Percentiles rank a stretch among this genome's conserved stretches.
These are phyloP conservation scores for Parapristionchus giblindavisi DNA, from an alignment of 2,888 invertebrate species.

Conservation along the genomic window DNA sequence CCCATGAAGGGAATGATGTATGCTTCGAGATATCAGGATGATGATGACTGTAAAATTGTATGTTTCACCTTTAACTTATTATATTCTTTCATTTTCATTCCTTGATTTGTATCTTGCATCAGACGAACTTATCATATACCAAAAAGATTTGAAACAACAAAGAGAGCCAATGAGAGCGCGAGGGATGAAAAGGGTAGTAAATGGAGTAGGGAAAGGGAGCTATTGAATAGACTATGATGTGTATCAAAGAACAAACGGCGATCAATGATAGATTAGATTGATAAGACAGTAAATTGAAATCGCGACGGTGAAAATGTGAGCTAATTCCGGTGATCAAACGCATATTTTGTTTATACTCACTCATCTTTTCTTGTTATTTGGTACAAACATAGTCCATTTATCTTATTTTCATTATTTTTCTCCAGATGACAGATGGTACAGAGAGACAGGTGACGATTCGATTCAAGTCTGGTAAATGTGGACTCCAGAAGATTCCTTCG, in stretches of 20 bases:
- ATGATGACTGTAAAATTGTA: slow-evolving; percentile 56
- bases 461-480: slow-evolving; percentile 60
- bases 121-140: too few relatives aligned
- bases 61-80: not conserved
- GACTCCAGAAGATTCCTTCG: slow-evolving; percentile 55
- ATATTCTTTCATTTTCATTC: too few relatives aligned
- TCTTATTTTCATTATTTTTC: too few relatives aligned
- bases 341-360: not conserved
- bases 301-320: not conserved
- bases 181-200: too few relatives aligned
- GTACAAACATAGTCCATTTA: too few relatives aligned
- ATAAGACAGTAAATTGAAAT: not conserved
- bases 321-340: not conserved
- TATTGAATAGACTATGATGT: too few relatives aligned
- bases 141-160: too few relatives aligned
- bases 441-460: slow-evolving; percentile 61
- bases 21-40: slow-evolving; percentile 62
- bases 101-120: too few relatives aligned
- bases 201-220: not conserved
- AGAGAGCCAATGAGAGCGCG: too few relatives aligned
- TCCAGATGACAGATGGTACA: slow-evolving; percentile 51
- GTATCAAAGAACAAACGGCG: too few relatives aligned
- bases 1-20: slow-evolving; percentile 66
- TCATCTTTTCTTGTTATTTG: slow-evolving; percentile 10
- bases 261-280: not conserved